Base-by-base conservation (phyloP, 2,888 invertebrate genomes). In the Eumacrocentrus americanus region DNA sequence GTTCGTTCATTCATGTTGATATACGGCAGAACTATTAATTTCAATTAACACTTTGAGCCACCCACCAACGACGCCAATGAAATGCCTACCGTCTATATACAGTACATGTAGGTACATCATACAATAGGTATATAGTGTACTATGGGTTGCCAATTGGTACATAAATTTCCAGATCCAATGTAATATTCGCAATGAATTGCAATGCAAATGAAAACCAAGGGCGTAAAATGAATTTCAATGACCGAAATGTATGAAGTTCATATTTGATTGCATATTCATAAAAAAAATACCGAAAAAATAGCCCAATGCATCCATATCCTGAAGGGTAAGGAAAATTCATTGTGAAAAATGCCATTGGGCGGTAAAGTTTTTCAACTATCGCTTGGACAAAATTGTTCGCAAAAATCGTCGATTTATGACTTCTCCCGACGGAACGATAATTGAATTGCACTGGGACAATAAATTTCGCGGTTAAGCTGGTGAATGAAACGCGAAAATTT, bases 1-100 rank as follows among this genome's bases (percentile, higher is more conserved):
- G 65, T 68, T 67, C 69, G 66, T 70, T 70, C 69, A 68, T 62
- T 64, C 56, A 58, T 58, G 61, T 47, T 63, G 62, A 68, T 66
- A 67, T 66, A 67, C 65, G 62, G 64, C 58, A 54, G 55, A 48
- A 58, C 67, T 66, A 72, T 70, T 72, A 70, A 68, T 72, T 71
- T 71, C 63, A 70, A 70, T 70, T 68, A 68, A 66, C 67, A 63
- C 61, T 48, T 54, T 54, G 44, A 54, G 44, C 54, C 25, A 35
- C 34, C 44, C 42, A 44, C 29, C 18, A 29, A 54, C 44, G 54
- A 44, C 44, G 12, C 16, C 54, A 34, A 54, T 54, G 29, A 44
- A 34, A 54, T 29, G 44, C 18, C 7, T 11, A 35, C 7, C 14
- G 40, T 40, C 40, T 38, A 52, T 52, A 4, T 12, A 12, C 14